Conservation (phyloP, 2,113 vertebrate species). For the Chaenocephalus aceratus region DNA sequence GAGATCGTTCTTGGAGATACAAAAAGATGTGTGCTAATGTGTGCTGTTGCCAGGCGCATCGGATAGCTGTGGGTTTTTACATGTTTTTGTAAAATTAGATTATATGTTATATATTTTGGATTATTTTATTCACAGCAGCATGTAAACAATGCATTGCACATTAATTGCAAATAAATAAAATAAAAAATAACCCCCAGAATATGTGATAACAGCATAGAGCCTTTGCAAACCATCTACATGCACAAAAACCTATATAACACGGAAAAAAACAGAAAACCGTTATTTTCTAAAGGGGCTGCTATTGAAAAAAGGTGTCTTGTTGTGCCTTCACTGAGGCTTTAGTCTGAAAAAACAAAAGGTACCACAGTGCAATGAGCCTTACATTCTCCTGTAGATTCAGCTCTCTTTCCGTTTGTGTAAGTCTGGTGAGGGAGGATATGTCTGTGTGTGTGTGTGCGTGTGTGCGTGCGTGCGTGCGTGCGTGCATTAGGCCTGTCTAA, state of each 20-base stretch:
- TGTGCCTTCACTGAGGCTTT: neutral
- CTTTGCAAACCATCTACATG: too few species aligned
- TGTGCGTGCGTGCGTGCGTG: neutral
- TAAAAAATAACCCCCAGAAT: too few species aligned
- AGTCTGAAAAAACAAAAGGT: neutral
- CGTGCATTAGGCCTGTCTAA: constrained; percentile 21
- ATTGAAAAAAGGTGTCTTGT: constrained; percentile 6
- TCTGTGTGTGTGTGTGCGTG: neutral
- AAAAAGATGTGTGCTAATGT: too few species aligned
- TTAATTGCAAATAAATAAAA: too few species aligned
- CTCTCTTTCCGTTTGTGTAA: neutral
- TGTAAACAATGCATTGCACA: too few species aligned
- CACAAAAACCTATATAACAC: too few species aligned
- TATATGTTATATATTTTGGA: constrained; percentile 2
- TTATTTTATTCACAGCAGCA: neutral
- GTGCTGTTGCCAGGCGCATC: neutral
- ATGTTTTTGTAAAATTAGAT: neutral
- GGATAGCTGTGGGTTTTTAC: neutral
- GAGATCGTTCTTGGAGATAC: neutral
- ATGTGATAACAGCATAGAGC: too few species aligned
- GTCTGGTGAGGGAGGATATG: too few species aligned
- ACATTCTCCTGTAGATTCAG: constrained; percentile 16
- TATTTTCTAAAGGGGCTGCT: too few species aligned
- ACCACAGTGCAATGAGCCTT: neutral
- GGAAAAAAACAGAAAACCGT: too few species aligned